Conservation (phyloP, 2,113 vertebrate species). For the Colossoma macropomum region DNA sequence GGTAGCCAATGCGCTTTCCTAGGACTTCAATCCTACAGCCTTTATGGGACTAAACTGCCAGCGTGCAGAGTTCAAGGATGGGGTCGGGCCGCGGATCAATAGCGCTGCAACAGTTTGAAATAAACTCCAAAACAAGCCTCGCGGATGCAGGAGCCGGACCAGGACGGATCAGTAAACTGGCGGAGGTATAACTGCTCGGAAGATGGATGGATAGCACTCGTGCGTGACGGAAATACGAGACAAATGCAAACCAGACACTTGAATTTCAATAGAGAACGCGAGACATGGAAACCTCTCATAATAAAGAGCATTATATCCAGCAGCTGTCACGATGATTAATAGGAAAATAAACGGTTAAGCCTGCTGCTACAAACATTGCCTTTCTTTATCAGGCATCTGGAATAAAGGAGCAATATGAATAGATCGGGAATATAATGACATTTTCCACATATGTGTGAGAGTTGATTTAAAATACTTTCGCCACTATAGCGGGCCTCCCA, state of each 20-base stretch:
- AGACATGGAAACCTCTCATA: conserved; percentile 11
- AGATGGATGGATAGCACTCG: conserved; percentile 17
- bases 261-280: not conserved
- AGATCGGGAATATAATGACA: not conserved
- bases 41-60: conserved; percentile 41
- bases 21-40: conserved; percentile 36
- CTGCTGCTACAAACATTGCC: conserved; percentile 22
- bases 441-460: conserved; percentile 9
- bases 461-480: conserved; percentile 8
- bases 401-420: conserved; percentile 8
- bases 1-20: conserved; percentile 14
- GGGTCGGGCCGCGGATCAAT: conserved; percentile 46
- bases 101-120: conserved; percentile 22
- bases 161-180: conserved; percentile 16
- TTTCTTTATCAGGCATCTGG: not conserved
- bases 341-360: conserved; percentile 6
- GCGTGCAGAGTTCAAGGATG: conserved; percentile 32
- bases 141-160: conserved; percentile 15
- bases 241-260: conserved; percentile 4
- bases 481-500: conserved; percentile 1
- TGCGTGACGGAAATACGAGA: conserved; percentile 8
- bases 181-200: not conserved
- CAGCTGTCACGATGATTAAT: conserved; percentile 14
- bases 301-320: conserved; percentile 21
- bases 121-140: conserved; percentile 40